phyloP scores from a whole-genome alignment of 2,888 invertebrate species.

The Aricia artaxerxes region DNA sequence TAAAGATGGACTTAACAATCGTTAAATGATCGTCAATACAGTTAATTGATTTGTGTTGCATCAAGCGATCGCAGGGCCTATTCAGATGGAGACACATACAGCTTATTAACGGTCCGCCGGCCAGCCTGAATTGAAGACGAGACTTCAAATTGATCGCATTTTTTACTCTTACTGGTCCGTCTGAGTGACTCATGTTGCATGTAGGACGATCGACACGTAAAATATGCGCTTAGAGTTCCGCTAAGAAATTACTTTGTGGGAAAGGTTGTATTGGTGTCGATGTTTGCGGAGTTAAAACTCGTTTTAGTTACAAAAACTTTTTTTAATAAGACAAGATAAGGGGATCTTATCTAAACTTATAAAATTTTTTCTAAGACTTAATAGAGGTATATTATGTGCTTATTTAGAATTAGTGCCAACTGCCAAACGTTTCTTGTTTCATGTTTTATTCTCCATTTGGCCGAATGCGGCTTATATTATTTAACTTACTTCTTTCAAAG shows the following conservation, averaged over 20 bases:
- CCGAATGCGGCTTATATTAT: background rate
- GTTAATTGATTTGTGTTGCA: conserved; percentile 26
- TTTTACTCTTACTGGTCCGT: conserved; percentile 41
- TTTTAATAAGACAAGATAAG: background rate
- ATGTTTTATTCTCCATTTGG: background rate
- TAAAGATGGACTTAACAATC: conserved; percentile 21
- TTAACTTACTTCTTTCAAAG: conserved; percentile 13
- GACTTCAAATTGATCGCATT: conserved; percentile 55
- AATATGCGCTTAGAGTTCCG: conserved; percentile 25
- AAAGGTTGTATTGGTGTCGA: background rate
- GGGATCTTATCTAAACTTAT: background rate
- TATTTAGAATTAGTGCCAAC: conserved; percentile 3
- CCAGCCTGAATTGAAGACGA: conserved; percentile 52
- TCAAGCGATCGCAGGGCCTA: conserved; percentile 38
- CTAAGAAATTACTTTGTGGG: conserved; percentile 16
- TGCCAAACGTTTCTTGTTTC: background rate
- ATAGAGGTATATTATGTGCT: too few species aligned
- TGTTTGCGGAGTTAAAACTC: conserved; percentile 11
- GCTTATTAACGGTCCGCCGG: conserved; percentile 46
- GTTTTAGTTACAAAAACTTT: background rate
- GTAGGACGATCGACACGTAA: conserved; percentile 16
- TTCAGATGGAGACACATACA: conserved; percentile 57
- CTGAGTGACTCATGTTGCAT: conserved; percentile 45
- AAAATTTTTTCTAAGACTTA: background rate
- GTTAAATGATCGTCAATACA: background rate